A percentile compares a stretch with the other conserved stretches of the same genome.
Conservation (phyloP, 1,140 invertebrate species). For the Magallana gigas region DNA sequence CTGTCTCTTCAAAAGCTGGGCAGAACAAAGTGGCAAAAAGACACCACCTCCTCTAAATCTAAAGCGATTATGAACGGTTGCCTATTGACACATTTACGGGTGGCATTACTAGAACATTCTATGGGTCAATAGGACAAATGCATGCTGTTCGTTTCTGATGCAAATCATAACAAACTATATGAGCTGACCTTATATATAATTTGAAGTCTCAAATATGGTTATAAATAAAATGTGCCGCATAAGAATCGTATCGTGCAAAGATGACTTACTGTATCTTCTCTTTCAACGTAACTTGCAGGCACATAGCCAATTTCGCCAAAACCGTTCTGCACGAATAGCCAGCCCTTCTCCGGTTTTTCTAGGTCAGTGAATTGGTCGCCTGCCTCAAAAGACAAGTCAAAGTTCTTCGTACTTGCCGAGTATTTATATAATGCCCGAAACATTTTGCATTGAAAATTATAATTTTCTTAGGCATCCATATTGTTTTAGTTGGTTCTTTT, state of each 20-base stretch:
- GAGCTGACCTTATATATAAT: too few relatives aligned
- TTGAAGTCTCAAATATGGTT: too few relatives aligned
- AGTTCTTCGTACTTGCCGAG: constrained; percentile 57
- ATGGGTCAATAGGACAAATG: too few relatives aligned
- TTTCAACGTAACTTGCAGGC: constrained; percentile 70
- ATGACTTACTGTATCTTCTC: constrained; percentile 64
- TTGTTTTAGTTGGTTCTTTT: background rate
- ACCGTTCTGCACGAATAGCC: constrained; percentile 72
- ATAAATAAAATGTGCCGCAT: too few relatives aligned
- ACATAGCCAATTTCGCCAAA: constrained; percentile 72
- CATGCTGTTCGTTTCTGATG: too few relatives aligned
- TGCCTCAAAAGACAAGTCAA: constrained; percentile 66
- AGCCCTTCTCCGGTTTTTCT: constrained; percentile 63
- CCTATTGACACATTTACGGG: too few relatives aligned
- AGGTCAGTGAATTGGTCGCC: constrained; percentile 71
- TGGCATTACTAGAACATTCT: too few relatives aligned
- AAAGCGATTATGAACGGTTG: too few relatives aligned
- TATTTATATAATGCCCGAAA: constrained; percentile 72
- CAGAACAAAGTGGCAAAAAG: too few relatives aligned
- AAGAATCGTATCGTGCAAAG: background rate
- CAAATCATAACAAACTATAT: too few relatives aligned
- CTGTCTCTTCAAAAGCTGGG: too few relatives aligned
- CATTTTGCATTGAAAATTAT: constrained; percentile 56
- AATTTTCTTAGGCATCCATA: background rate
- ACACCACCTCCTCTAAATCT: too few relatives aligned